phyloP scores from a whole-genome alignment of 2,797 vertebrate species.

The Sebastolobus altivelis region DNA sequence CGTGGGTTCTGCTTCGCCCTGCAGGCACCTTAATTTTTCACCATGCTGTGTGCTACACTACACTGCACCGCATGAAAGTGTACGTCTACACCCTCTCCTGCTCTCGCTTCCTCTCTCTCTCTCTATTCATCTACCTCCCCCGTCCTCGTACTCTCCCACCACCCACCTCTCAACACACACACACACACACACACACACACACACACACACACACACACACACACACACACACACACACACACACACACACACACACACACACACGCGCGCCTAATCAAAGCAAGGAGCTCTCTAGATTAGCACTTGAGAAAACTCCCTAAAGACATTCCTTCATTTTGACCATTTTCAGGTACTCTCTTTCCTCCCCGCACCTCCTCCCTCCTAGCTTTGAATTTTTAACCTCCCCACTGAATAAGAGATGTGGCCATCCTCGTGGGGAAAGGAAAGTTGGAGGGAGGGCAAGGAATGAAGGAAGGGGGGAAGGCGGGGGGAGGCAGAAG shows the following conservation, averaged over 20 bases:
- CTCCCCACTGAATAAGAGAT: slow-evolving; percentile 87
- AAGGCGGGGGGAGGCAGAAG: slow-evolving; percentile 57
- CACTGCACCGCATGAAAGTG: slow-evolving; percentile 69
- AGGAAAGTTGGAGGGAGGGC: slow-evolving; percentile 68
- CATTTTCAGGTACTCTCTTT: slow-evolving; percentile 82
- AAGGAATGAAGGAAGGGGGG: slow-evolving; percentile 65
- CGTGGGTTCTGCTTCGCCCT: slow-evolving; percentile 73
- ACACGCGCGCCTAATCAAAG: slow-evolving; percentile 78
- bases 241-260: slow-evolving; percentile 15
- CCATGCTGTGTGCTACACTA: slow-evolving; percentile 71
- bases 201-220: slow-evolving; percentile 15
- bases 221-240: neutral
- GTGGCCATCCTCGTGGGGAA: slow-evolving; percentile 71
- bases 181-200: slow-evolving; percentile 19
- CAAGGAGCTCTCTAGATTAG: slow-evolving; percentile 79
- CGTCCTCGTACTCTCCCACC: slow-evolving; percentile 43
- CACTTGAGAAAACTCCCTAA: slow-evolving; percentile 82
- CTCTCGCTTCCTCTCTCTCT: slow-evolving; percentile 32
- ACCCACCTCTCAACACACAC: slow-evolving; percentile 32
- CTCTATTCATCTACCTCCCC: slow-evolving; percentile 62
- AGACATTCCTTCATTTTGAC: slow-evolving; percentile 85
- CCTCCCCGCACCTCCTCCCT: slow-evolving; percentile 52
- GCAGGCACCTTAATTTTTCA: slow-evolving; percentile 84
- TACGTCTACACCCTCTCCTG: slow-evolving; percentile 53
- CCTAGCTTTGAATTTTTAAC: slow-evolving; percentile 86